Evolutionary conservation across 1,140 invertebrate genomes (phyloP).

Genomic region (Ostrea denselamellosa): DNA sequence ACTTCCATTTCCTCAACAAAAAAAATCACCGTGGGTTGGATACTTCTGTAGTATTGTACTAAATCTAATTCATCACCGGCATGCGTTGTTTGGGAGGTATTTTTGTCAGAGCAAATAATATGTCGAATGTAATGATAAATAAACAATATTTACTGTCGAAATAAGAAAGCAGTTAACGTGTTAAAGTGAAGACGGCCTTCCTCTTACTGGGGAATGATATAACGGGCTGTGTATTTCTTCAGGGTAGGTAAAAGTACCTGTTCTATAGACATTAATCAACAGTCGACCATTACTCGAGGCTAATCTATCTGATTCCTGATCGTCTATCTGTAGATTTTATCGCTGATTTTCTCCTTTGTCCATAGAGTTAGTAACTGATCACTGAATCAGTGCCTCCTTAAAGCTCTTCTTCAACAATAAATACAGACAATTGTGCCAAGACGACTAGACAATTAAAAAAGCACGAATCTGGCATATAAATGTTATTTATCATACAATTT

Average conservation of each 20-base stretch:
- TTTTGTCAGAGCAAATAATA: conserved; percentile 34
- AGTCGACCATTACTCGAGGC: neutral
- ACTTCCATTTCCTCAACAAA: conserved; percentile 15
- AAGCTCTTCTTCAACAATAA: conserved; percentile 22
- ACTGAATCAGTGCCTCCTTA: conserved; percentile 18
- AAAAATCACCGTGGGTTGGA: conserved; percentile 4
- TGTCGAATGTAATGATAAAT: conserved; percentile 28
- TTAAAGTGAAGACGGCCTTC: neutral
- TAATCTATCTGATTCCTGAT: conserved; percentile 31
- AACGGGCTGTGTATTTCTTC: conserved; percentile 13
- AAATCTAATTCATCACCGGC: conserved; percentile 26
- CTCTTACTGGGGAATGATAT: neutral
- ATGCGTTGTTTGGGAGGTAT: conserved; percentile 7
- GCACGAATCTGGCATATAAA: conserved; percentile 23
- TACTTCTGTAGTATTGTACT: neutral
- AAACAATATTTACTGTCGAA: conserved; percentile 31
- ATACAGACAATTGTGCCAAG: conserved; percentile 33
- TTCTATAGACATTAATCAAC: conserved; percentile 25
- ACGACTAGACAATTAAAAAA: conserved; percentile 35
- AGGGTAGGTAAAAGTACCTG: conserved; percentile 19
- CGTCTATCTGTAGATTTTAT: neutral
- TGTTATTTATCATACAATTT: conserved; percentile 33
- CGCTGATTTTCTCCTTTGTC: conserved; percentile 35
- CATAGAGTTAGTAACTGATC: conserved; percentile 31
- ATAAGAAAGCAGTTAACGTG: neutral